Conservation (phyloP, 2,113 vertebrate species). For the Egretta garzetta region DNA sequence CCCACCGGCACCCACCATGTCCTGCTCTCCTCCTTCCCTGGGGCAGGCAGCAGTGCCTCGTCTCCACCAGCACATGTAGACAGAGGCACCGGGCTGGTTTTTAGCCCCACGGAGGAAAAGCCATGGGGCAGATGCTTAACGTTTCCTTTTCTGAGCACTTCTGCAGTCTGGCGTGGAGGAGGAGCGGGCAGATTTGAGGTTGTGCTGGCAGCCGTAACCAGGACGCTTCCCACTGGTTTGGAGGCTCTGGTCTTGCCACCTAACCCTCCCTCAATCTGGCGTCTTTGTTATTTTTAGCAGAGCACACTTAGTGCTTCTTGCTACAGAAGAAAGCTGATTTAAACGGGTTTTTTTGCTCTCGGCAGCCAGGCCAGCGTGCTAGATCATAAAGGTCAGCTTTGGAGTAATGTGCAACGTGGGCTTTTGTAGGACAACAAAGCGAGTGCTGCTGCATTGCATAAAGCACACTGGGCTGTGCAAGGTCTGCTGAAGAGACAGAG, state of each 20-base stretch:
- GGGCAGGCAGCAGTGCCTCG: background rate
- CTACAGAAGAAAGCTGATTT: background rate
- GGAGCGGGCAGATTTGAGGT: background rate
- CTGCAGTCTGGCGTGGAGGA: background rate
- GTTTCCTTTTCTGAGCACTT: background rate
- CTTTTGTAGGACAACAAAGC: background rate
- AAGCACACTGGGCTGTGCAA: fast-evolving
- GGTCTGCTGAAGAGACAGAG: background rate
- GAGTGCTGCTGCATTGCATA: background rate
- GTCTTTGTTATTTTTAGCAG: background rate
- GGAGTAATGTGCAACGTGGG: fast-evolving
- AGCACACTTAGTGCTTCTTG: background rate
- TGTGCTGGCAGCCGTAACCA: fast-evolving
- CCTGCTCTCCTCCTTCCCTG: background rate
- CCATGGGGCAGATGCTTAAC: fast-evolving
- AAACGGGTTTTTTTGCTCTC: background rate
- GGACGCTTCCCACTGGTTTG: background rate
- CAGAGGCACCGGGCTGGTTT: background rate
- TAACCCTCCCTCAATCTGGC: background rate
- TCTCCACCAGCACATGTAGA: fast-evolving
- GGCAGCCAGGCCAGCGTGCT: background rate
- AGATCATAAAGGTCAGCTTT: fast-evolving
- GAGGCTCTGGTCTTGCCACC: background rate
- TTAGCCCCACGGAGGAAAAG: background rate
- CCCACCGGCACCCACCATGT: fast-evolving